Conservation (phyloP, 2,113 vertebrate species). For the Monopterus albus region DNA sequence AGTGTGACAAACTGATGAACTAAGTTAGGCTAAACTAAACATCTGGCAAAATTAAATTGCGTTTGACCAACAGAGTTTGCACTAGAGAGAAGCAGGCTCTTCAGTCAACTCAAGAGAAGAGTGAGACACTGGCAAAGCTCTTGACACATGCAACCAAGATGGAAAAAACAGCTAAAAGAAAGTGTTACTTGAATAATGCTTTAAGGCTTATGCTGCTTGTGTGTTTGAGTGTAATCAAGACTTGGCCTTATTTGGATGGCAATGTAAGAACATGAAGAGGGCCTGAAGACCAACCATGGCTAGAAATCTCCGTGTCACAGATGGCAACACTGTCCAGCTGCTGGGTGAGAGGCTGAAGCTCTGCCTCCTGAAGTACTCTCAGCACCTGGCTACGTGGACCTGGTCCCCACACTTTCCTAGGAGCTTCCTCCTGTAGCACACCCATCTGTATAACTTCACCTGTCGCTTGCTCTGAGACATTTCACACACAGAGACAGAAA, state of each 20-base stretch:
- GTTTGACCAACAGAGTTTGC: not conserved
- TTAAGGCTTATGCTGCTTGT: not conserved
- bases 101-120: too few species aligned
- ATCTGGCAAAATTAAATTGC: too few species aligned
- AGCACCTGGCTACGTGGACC: conserved; percentile 87
- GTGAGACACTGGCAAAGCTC: too few species aligned
- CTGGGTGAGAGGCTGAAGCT: conserved; percentile 89
- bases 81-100: not conserved
- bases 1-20: too few species aligned
- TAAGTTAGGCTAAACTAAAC: too few species aligned
- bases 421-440: conserved; percentile 79
- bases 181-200: too few species aligned
- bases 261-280: not conserved
- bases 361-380: conserved; percentile 88
- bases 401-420: conserved; percentile 87
- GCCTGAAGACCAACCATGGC: conserved; percentile 32
- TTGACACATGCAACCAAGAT: too few species aligned
- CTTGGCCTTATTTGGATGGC: not conserved
- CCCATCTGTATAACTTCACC: conserved; percentile 88
- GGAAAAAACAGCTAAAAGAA: too few species aligned
- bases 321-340: conserved; percentile 77
- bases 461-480: conserved; percentile 81
- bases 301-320: conserved; percentile 14
- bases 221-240: not conserved
- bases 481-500: not conserved